Percentiles rank a stretch among this genome's conserved stretches.
phyloP scores from a whole-genome alignment of 1,140 invertebrate species.

The Drosophila eugracilis region DNA sequence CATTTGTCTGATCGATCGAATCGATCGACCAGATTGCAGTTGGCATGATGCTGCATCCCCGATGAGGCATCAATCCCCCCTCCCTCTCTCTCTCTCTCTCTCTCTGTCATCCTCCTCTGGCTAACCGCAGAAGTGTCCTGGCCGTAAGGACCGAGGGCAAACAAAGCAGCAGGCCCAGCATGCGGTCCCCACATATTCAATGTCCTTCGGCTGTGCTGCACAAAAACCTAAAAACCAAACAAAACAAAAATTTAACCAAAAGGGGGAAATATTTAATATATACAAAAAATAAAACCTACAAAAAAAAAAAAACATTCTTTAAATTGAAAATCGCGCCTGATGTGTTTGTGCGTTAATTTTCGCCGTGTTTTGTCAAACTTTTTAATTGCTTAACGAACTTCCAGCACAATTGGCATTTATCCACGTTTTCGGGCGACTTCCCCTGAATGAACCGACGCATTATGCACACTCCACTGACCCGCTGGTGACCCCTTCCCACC shows the following conservation, averaged over 20 bases:
- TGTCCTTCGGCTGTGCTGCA: slow-evolving; percentile 15
- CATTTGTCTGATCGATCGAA: slow-evolving; percentile 55
- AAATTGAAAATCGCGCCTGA: slow-evolving; percentile 82
- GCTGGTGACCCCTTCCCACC: background rate
- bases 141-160: slow-evolving; percentile 22
- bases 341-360: slow-evolving; percentile 81
- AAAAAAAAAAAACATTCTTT: too few species aligned
- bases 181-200: slow-evolving; percentile 58
- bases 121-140: slow-evolving; percentile 68
- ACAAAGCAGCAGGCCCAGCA: slow-evolving; percentile 62
- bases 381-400: slow-evolving; percentile 79
- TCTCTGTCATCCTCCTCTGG: slow-evolving; percentile 11
- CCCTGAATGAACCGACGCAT: slow-evolving; percentile 23
- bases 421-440: slow-evolving; percentile 40
- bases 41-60: slow-evolving; percentile 46
- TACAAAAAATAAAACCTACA: background rate
- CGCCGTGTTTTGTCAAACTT: slow-evolving; percentile 67
- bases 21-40: slow-evolving; percentile 39
- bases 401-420: slow-evolving; percentile 57
- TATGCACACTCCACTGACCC: slow-evolving; percentile 40
- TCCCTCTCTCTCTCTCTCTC: background rate
- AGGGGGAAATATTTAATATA: slow-evolving; percentile 15
- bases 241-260: slow-evolving; percentile 7
- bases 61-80: background rate
- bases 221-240: slow-evolving; percentile 34